A percentile compares a stretch with the other conserved stretches of the same genome.
Evolutionary conservation across 1,140 invertebrate genomes (phyloP).

Genomic region (Chironomus striatipennis): DNA sequence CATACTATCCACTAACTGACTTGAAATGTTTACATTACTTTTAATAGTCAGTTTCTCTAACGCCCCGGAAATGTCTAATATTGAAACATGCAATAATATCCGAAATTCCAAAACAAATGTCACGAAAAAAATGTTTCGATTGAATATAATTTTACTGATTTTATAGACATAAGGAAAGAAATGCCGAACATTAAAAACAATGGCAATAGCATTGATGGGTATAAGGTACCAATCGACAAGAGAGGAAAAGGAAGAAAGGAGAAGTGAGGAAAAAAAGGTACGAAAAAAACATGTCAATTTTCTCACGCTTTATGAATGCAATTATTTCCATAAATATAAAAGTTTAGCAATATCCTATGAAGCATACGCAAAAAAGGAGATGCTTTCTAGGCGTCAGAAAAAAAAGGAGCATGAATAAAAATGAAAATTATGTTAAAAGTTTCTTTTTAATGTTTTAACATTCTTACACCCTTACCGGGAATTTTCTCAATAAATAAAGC

Average conservation of each 20-base stretch:
- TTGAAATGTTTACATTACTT: too few relatives aligned
- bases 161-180: too few relatives aligned
- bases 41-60: too few relatives aligned
- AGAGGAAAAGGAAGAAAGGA: neutral
- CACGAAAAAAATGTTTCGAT: too few relatives aligned
- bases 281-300: constrained; percentile 10
- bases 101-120: too few relatives aligned
- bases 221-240: neutral
- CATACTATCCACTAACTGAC: too few relatives aligned
- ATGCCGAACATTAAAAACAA: too few relatives aligned
- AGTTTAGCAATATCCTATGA: constrained; percentile 2
- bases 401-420: neutral
- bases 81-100: too few relatives aligned
- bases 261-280: neutral
- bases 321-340: constrained; percentile 15
- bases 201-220: too few relatives aligned
- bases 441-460: neutral
- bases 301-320: constrained; percentile 12
- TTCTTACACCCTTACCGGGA: neutral
- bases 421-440: constrained; percentile 3
- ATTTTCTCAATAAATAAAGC: constrained; percentile 9
- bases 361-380: neutral
- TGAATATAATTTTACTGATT: too few relatives aligned
- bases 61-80: too few relatives aligned
- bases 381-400: neutral